phyloP scores from a whole-genome alignment of 2,888 invertebrate genomes.

The Drosophila anceps region DNA sequence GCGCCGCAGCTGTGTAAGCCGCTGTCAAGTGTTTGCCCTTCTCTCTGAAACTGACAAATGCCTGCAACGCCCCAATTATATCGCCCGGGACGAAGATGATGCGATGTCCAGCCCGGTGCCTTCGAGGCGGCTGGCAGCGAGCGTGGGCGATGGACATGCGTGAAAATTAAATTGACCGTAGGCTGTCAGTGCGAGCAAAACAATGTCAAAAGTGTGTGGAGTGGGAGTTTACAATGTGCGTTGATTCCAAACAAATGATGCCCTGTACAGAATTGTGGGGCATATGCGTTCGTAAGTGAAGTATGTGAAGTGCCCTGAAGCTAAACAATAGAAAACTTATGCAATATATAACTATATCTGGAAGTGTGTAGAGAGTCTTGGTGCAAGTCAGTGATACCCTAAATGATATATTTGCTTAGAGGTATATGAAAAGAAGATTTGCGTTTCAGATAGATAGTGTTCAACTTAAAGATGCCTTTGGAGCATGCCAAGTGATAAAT shows the following conservation, averaged over 20 bases:
- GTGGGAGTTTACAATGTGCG: constrained; percentile 10
- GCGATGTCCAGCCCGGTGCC: background rate
- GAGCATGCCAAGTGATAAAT: background rate
- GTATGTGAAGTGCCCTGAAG: background rate
- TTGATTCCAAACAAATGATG: background rate
- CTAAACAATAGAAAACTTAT: background rate
- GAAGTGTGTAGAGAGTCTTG: background rate
- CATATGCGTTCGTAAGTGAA: background rate
- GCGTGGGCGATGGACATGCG: constrained; percentile 23
- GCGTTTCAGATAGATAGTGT: background rate
- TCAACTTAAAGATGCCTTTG: background rate
- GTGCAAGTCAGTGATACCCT: too few relatives aligned
- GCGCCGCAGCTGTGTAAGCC: constrained; percentile 14
- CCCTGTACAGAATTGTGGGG: background rate
- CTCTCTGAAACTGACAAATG: constrained; percentile 45
- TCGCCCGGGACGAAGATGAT: constrained; percentile 17
- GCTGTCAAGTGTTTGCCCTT: constrained; percentile 29
- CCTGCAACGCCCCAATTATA: constrained; percentile 37
- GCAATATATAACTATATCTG: too few relatives aligned
- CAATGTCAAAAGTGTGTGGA: constrained; percentile 13
- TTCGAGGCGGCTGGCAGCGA: background rate
- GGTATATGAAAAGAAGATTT: too few relatives aligned
- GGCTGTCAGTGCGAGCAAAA: constrained; percentile 9
- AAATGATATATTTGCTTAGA: too few relatives aligned
- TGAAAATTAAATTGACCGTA: constrained; percentile 50